Percentiles rank a stretch among this genome's conserved stretches.
Evolutionary conservation across 2,888 invertebrate species (phyloP).

Genomic region (Diadegma fenestrale): DNA sequence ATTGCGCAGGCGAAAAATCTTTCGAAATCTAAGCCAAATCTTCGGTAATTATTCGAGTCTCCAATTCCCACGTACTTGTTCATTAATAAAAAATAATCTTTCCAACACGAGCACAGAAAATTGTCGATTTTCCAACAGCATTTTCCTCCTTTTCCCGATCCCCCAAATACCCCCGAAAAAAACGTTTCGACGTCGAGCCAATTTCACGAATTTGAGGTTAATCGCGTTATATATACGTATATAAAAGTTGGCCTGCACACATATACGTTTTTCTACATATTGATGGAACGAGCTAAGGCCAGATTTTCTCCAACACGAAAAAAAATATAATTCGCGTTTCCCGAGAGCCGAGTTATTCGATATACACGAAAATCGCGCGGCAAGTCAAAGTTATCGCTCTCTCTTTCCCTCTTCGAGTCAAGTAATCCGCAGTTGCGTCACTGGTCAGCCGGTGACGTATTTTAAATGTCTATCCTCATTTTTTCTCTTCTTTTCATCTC

Average conservation of each 20-base stretch:
- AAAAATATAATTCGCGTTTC: conserved; percentile 4
- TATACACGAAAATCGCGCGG: conserved; percentile 50
- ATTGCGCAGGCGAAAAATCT: background rate
- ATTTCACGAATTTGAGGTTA: conserved; percentile 10
- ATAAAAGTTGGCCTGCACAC: background rate
- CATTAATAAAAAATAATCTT: background rate
- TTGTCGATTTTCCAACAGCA: background rate
- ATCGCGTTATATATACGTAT: conserved; percentile 1
- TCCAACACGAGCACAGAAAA: too few relatives aligned
- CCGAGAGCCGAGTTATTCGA: conserved; percentile 10
- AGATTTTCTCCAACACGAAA: conserved; percentile 19
- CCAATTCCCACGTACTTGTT: background rate
- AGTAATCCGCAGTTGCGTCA: conserved; percentile 70
- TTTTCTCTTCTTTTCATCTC: background rate
- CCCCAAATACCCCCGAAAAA: background rate
- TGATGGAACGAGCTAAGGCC: background rate
- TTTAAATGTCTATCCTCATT: conserved; percentile 44
- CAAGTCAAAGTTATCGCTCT: conserved; percentile 31
- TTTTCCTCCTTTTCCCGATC: background rate
- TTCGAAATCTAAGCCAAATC: background rate
- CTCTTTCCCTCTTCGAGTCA: conserved; percentile 51
- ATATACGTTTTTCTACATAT: background rate
- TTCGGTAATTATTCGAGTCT: conserved; percentile 24
- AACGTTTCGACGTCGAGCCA: background rate
- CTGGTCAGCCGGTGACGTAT: conserved; percentile 68